phyloP scores from a whole-genome alignment of 2,888 invertebrate species.

The Himalopsyche kuldschensis region DNA sequence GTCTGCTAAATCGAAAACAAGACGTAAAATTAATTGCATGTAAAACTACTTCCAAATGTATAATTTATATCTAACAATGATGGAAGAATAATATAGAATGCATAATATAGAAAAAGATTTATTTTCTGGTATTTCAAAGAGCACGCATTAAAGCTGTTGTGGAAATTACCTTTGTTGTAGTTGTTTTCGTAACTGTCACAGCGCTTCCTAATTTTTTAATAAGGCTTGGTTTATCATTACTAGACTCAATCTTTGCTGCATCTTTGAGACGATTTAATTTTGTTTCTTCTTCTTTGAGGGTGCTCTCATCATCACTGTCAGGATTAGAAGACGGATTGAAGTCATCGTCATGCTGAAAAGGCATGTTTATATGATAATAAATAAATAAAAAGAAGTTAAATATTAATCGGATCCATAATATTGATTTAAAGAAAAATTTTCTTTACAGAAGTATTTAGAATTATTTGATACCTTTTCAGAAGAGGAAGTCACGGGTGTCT shows the following conservation, averaged over 20 bases:
- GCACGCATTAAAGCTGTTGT: neutral
- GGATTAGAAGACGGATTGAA: constrained; percentile 33
- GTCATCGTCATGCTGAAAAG: constrained; percentile 33
- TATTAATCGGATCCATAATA: too few species aligned
- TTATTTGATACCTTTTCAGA: constrained; percentile 9
- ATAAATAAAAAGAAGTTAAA: too few species aligned
- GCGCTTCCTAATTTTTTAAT: constrained; percentile 26
- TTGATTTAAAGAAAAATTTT: too few species aligned
- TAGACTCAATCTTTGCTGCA: constrained; percentile 48
- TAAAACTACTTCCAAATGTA: too few species aligned
- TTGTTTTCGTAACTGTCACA: constrained; percentile 28
- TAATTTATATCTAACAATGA: too few species aligned
- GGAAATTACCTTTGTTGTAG: constrained; percentile 5
- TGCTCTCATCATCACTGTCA: constrained; percentile 31
- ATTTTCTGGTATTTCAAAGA: too few species aligned
- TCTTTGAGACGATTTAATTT: constrained; percentile 48
- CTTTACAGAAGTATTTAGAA: neutral
- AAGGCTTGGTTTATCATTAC: constrained; percentile 25
- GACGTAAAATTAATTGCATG: neutral
- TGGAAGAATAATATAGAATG: too few species aligned
- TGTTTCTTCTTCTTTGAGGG: constrained; percentile 49
- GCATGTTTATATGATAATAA: too few species aligned
- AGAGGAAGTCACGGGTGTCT: neutral
- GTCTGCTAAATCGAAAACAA: neutral
- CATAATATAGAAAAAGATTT: too few species aligned